Conservation (phyloP, 2,888 invertebrate genomes). For the Apodemia zela region DNA sequence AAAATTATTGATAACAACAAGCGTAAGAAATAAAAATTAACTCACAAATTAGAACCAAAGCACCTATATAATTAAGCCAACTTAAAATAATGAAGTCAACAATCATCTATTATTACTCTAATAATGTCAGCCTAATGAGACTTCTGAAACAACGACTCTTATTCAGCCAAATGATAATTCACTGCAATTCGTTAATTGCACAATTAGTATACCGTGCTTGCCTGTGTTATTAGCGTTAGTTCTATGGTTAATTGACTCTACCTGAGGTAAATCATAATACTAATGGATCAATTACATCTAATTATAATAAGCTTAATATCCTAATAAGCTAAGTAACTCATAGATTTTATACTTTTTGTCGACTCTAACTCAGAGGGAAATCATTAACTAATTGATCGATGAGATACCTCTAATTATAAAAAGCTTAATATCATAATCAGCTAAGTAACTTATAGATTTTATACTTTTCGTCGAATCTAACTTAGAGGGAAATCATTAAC, state of each 20-base stretch:
- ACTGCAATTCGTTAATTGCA: constrained; percentile 19
- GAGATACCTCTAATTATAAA: too few relatives aligned
- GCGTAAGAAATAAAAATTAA: not conserved
- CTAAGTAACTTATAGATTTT: too few relatives aligned
- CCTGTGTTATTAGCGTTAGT: constrained; percentile 1
- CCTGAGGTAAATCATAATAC: not conserved
- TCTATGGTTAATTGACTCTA: constrained; percentile 1
- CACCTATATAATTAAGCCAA: not conserved
- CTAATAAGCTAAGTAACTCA: not conserved
- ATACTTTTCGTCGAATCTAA: too few relatives aligned
- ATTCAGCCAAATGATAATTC: constrained; percentile 19
- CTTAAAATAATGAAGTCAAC: not conserved
- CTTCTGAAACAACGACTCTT: constrained; percentile 8
- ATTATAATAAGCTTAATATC: not conserved
- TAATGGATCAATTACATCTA: not conserved
- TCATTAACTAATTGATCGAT: too few relatives aligned
- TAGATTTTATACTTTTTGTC: too few relatives aligned
- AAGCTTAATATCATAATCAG: too few relatives aligned
- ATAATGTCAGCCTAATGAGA: not conserved
- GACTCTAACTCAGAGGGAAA: too few relatives aligned
- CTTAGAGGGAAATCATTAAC: too few relatives aligned
- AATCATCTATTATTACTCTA: not conserved
- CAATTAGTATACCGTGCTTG: not conserved
- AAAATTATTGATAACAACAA: too few relatives aligned
- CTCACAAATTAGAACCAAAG: not conserved